Evolutionary conservation across 1,140 invertebrate genomes (phyloP).

Genomic region (Latrodectus geometricus): DNA sequence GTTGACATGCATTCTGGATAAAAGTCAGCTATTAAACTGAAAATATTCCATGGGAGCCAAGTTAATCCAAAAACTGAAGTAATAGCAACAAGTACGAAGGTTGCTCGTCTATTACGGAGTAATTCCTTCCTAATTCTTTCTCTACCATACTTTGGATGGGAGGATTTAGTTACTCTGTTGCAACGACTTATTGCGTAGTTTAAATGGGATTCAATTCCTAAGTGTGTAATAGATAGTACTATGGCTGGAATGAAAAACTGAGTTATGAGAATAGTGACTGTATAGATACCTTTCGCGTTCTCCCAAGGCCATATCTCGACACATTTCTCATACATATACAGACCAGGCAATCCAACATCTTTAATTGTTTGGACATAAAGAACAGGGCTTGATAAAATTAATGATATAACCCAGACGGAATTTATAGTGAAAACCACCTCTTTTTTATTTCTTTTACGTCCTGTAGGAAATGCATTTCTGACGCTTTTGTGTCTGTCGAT

Average conservation of each 20-base stretch:
- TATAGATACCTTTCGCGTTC: conserved; percentile 71
- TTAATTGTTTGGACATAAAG: conserved; percentile 71
- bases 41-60: conserved; percentile 73
- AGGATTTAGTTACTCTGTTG: neutral
- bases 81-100: conserved; percentile 67
- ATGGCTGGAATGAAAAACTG: conserved; percentile 74
- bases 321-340: conserved; percentile 69
- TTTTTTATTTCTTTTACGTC: conserved; percentile 30
- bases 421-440: conserved; percentile 66
- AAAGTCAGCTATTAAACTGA: conserved; percentile 72
- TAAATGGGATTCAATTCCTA: conserved; percentile 71
- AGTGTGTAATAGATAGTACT: conserved; percentile 73
- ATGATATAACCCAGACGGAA: conserved; percentile 73
- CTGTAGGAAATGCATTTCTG: conserved; percentile 67
- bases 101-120: conserved; percentile 72
- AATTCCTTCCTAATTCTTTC: conserved; percentile 68
- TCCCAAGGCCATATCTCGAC: conserved; percentile 70
- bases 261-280: conserved; percentile 71
- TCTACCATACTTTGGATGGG: neutral
- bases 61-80: conserved; percentile 67
- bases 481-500: conserved; percentile 75
- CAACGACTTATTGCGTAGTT: conserved; percentile 57
- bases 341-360: conserved; percentile 66
- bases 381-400: conserved; percentile 71
- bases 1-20: conserved; percentile 64